Conservation (phyloP, 2,797 vertebrate species). For the Enteromius treurensis region DNA sequence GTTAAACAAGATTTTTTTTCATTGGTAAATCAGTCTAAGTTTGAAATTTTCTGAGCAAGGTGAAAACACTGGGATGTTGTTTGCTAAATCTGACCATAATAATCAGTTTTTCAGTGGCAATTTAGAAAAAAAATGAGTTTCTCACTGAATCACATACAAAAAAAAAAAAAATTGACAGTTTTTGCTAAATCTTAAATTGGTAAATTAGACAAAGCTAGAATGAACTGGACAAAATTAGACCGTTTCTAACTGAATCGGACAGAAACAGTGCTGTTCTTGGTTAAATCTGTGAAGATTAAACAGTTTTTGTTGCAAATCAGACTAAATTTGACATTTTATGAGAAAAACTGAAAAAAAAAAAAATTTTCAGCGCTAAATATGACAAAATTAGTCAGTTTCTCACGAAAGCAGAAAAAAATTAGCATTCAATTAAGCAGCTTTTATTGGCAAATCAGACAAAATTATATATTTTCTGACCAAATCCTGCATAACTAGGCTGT, state of each 20-base stretch:
- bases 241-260: neutral
- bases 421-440: neutral
- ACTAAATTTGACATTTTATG: neutral
- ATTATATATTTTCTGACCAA: neutral
- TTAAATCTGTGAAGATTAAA: neutral
- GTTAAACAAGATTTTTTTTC: neutral
- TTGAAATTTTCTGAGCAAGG: neutral
- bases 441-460: neutral
- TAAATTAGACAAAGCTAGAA: neutral
- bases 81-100: neutral
- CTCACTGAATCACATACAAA: too few relatives aligned
- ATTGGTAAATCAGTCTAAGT: neutral
- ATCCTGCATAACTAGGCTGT: neutral
- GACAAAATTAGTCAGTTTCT: neutral
- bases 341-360: too few relatives aligned
- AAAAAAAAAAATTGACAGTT: too few relatives aligned
- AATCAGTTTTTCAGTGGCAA: too few relatives aligned
- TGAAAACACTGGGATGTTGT: neutral
- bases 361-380: neutral
- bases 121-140: too few relatives aligned
- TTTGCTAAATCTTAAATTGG: neutral
- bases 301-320: neutral
- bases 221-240: neutral
- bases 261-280: neutral
- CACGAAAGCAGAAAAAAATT: neutral